Evolutionary conservation across 1,140 invertebrate species (phyloP), one percentile per base, ranked within the genome.

Genomic region (Eupeodes corollae): DNA sequence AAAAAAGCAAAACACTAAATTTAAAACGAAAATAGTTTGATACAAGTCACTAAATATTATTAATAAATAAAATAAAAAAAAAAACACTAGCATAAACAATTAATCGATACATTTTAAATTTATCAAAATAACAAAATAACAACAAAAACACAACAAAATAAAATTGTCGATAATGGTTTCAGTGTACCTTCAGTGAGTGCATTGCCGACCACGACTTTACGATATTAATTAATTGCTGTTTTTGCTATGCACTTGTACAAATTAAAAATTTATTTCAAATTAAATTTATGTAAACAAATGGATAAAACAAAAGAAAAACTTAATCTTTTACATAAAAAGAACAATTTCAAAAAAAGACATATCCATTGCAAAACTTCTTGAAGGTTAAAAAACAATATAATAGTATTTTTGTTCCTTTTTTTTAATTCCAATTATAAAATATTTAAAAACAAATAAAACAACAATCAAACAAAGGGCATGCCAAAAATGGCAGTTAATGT

Each of bases 121-220:
- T 50, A 50, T 35, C n/a, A 37, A 44, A 41, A 18, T 39, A 40
- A 57, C 61, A 61, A 61, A 61, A 61, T 61, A 59, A 63, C 46
- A 53, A 55, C 58, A 64, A 55, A 54, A 42, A 46, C 3, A 6
- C 42, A 44, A 51, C 37, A 34, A 49, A 42, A 40, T 40, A 39
- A 35, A 51, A 51, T 26, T 26, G 21, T 26, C 21, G 21, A 26
- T 26, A n/a, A 26, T 26, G 21, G 21, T 26, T 26, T 26, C 21
- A 26, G 21, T 26, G 21, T 26, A 5, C 21, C n/a, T n/a, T n/a
- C n/a, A n/a, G n/a, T n/a, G 8, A 26, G 21, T 8, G 21, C 21
- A 26, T 26, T 26, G 21, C 8, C 3, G 8, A 8, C 16, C 37
- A 50, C 48, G 46, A 56, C 46, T 46, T 58, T 56, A 45, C 52